Evolutionary conservation across 2,888 invertebrate genomes (phyloP), one percentile per base, ranked within the genome.

Genomic region (Notocelia uddmanniana): DNA sequence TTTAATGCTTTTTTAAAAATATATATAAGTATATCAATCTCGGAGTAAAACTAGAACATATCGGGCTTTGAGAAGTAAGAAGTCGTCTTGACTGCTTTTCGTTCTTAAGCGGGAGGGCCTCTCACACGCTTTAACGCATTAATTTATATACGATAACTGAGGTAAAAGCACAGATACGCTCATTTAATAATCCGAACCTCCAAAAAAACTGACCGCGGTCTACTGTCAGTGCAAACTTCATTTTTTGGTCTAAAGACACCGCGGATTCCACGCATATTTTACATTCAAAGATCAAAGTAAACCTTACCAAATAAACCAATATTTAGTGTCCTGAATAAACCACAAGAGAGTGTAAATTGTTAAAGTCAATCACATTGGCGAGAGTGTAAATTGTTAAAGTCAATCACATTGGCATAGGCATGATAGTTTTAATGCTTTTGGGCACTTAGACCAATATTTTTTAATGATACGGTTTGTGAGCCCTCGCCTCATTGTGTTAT

Each of bases 351-450:
- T 58, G 58, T 26, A 26, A 66, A 70, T 70, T 41, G 50, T 0
- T 59, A 52, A 58, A 59, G 50, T 59, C 50, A 70, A 70, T 58
- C 18, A 62, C 52, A 52, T 52, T 60, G 37, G 13, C 60, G 18
- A 9, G 18, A 13, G 10, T 58, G 58, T 26, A 26, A 66, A 70
- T 70, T 41, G 50, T 0, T 59, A 52, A 58, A 59, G 50, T 59
- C 50, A 70, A 70, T 58, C 18, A 62, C 52, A 52, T 52, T 60
- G 37, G 13, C 60, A n/a, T n/a, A n/a, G 18, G 45, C 45, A 45
- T n/a, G 45, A 45, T 45, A 3, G 54, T 21, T 54, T 19, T 23
- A 54, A 54, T 54, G 23, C 3, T 23, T 54, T 23, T 45, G 15
- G 45, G 45, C 45, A 45, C 1, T 45, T n/a, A 45, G n/a, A 45